Base-by-base conservation (phyloP, 2,797 vertebrate species). In the Vireo griseus region DNA sequence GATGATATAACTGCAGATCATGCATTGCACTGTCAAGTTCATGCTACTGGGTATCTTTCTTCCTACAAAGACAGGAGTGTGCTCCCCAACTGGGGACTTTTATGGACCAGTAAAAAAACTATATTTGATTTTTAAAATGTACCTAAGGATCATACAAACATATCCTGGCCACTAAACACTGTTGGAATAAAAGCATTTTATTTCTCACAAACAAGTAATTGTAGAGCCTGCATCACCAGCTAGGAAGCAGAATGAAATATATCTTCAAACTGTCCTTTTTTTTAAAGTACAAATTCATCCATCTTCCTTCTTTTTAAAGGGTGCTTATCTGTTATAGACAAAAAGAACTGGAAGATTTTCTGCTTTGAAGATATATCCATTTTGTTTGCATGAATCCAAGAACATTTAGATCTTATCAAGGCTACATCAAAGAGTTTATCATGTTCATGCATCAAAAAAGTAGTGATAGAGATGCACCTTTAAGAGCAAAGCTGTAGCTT, bases 361-460 rank as follows among this genome's bases (percentile, higher is more conserved):
- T 88, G 44, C 95, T 97, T 97, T 97, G 96, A 97, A 96, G 82
- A n/a, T 74, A 19, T 28, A 74, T 48, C 80, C 76, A 82, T 92
- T 94, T 93, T 94, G 75, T 48, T 90, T 94, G 77, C 69, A 39
- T 86, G 83, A 66, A 67, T 72, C 61, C 79, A 89, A 82, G 58
- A 89, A 81, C 80, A 92, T 96, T 83, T 93, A 57, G 65, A 91
- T 62, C 72, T 95, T 88, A 83, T 94, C 87, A 95, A 89, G 66
- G 50, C 68, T 74, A 92, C 94, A 97, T 97, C 95, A 96, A 97
- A 97, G 95, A 79, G 48, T 86, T 92, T 82, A 48, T 83, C 54
- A 55, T 83, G 47, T 65, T 79, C 5, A 1, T 74, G 74, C 59
- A 69, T 82, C 88, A 82, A 85, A 96, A 95, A 94, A 33, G 54